Percentiles rank a stretch among this genome's conserved stretches.
Conservation (phyloP, 37 sponge, comb jelly and placozoan species). For the Aplysina aerophoba region DNA sequence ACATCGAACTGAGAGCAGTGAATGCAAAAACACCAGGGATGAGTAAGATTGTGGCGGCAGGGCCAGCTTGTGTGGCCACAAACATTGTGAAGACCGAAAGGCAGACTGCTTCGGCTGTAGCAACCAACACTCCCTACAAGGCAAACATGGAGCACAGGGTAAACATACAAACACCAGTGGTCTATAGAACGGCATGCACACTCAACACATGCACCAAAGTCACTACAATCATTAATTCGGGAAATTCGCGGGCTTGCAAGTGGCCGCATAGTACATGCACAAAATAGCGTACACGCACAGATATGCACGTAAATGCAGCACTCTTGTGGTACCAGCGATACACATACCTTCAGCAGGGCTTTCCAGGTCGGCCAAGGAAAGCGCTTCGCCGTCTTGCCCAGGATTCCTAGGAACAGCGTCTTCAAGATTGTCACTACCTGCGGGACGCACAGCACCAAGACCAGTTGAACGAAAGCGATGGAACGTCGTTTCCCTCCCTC, state of each 20-base stretch:
- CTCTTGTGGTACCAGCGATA: neutral
- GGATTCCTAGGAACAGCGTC: constrained; percentile 15
- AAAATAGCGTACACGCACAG: too few relatives aligned
- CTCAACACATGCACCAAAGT: too few relatives aligned
- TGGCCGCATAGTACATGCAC: too few relatives aligned
- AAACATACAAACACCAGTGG: too few relatives aligned
- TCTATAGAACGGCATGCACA: too few relatives aligned
- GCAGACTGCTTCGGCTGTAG: neutral
- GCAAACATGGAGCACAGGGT: neutral
- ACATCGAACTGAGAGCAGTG: neutral
- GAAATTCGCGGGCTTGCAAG: too few relatives aligned
- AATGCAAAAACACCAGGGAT: constrained; percentile 16
- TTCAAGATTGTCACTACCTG: constrained; percentile 15
- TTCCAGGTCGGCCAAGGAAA: constrained; percentile 17
- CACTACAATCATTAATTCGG: too few relatives aligned
- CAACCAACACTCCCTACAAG: neutral
- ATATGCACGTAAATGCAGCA: neutral
- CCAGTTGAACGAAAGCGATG: constrained; percentile 15
- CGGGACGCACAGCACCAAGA: neutral
- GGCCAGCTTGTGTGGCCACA: constrained; percentile 21
- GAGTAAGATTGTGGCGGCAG: constrained; percentile 4
- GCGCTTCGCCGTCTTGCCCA: constrained; percentile 3
- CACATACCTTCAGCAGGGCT: constrained; percentile 17
- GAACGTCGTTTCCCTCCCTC: neutral
- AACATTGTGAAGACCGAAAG: constrained; percentile 12